Evolutionary conservation across 1,140 invertebrate species (phyloP), one percentile per base, ranked within the genome.

Genomic region (Camponotus floridanus): DNA sequence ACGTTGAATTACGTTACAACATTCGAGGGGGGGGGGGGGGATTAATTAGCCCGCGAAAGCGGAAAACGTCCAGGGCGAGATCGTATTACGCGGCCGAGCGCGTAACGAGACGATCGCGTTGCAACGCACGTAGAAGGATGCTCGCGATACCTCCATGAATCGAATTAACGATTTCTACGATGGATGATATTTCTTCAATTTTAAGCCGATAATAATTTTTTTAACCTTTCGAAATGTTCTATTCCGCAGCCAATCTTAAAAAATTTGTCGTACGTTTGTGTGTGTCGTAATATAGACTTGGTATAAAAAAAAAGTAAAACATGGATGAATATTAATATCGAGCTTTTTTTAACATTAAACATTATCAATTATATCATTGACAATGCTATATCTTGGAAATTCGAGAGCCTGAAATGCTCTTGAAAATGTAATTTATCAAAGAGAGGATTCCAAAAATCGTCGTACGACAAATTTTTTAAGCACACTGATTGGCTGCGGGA

Each of bases 51-150:
- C 9, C 59, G 33, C 42, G 48, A 85, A 65, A 76, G 64, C 36
- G 65, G 48, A 59, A 80, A 80, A 80, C 65, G 9, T 51, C 51
- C 65, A 51, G 48, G 48, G 64, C 15, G 48, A 42, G 78, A 80
- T 80, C 65, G 15, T 21, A 57, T 80, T 70, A 80, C 65, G 51
- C 48, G 21, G 6, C 21, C 45, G 21, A 70, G 18, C 18, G 42
- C 42, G n/a, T 70, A 80, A 59, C 48, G 45, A 73, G 51, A 84
- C 59, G 71, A 65, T 74, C 71, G 80, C 80, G 21, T 84, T 31
- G 42, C 18, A 51, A 51, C 48, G 48, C 4, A 51, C 45, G 3
- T 39, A 9, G 9, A 11, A 31, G 18, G 13, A n/a, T 18, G 4
- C 8, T 42, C 15, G 21, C 15, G 11, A 13, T 45, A 62, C 59